Conservation (phyloP, 2,797 vertebrate genomes). For the Lateolabrax maculatus region DNA sequence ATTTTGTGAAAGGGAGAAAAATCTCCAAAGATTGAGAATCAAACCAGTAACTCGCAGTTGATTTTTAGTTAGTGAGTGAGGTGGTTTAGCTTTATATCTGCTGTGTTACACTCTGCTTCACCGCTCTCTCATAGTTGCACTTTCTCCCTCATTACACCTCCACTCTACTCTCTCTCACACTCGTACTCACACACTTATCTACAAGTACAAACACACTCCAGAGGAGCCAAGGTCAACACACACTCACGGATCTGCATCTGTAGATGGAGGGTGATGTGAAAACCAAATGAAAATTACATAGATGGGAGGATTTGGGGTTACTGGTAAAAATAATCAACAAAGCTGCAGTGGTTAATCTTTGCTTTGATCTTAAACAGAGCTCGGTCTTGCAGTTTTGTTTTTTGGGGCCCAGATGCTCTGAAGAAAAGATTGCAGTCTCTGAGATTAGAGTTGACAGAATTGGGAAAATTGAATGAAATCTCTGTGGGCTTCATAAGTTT, state of each 20-base stretch:
- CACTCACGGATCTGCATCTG: slow-evolving; percentile 45
- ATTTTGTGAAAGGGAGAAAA: not conserved
- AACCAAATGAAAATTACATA: slow-evolving; percentile 44
- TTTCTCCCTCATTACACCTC: slow-evolving; percentile 42
- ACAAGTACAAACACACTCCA: slow-evolving; percentile 49
- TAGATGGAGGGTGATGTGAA: slow-evolving; percentile 30
- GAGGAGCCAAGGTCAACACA: slow-evolving; percentile 50
- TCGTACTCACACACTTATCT: slow-evolving; percentile 20
- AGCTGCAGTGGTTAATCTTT: slow-evolving; percentile 55
- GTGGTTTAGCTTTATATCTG: slow-evolving; percentile 21
- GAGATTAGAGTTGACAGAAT: slow-evolving; percentile 51
- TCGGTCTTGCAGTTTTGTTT: slow-evolving; percentile 30
- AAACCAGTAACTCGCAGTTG: not conserved
- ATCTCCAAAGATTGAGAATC: not conserved
- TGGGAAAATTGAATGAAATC: slow-evolving; percentile 65
- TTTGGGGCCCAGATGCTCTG: slow-evolving; percentile 38
- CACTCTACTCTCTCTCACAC: slow-evolving; percentile 17
- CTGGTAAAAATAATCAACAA: slow-evolving; percentile 43
- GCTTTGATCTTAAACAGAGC: slow-evolving; percentile 54
- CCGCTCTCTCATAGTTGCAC: not conserved
- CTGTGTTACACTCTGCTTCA: slow-evolving; percentile 6
- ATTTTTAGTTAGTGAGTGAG: slow-evolving; percentile 18
- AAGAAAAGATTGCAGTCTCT: slow-evolving; percentile 39
- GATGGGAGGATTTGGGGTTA: slow-evolving; percentile 36
- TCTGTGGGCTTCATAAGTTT: slow-evolving; percentile 29